A percentile compares a stretch with the other conserved stretches of the same genome.
Conservation (phyloP, 2,888 invertebrate genomes). For the Carcina quercana region DNA sequence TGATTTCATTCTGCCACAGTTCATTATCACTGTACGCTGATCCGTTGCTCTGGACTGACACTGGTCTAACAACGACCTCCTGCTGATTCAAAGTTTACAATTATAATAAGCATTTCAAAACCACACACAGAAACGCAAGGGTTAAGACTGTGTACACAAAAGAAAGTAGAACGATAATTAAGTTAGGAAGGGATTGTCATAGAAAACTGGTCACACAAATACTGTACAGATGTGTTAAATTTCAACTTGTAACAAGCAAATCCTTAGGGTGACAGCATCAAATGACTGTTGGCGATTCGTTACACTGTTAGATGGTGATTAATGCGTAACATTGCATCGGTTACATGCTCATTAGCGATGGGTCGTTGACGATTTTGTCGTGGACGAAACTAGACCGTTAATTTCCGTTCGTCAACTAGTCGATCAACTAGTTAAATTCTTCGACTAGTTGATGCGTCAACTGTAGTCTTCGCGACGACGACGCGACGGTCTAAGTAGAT, state of each 20-base stretch:
- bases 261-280: slow-evolving; percentile 2
- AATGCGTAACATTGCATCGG: no score
- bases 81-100: slow-evolving; percentile 27
- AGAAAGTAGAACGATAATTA: background rate
- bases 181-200: background rate
- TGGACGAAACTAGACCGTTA: no score
- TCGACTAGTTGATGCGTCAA: no score
- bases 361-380: no score
- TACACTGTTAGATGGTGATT: no score
- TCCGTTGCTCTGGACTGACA: slow-evolving; percentile 63
- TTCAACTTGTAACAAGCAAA: slow-evolving; percentile 1
- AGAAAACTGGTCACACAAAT: background rate
- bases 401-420: no score
- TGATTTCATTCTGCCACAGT: slow-evolving; percentile 72
- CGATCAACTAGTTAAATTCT: no score
- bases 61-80: slow-evolving; percentile 63
- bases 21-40: slow-evolving; percentile 70
- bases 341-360: no score
- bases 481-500: no score
- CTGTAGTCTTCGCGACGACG: no score
- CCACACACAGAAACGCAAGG: background rate
- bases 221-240: slow-evolving; percentile 1
- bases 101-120: slow-evolving; percentile 4
- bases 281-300: slow-evolving; percentile 1
- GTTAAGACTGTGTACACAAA: no score